Conservation (phyloP, 1,140 invertebrate species). For the Xylocopa sonorina region DNA sequence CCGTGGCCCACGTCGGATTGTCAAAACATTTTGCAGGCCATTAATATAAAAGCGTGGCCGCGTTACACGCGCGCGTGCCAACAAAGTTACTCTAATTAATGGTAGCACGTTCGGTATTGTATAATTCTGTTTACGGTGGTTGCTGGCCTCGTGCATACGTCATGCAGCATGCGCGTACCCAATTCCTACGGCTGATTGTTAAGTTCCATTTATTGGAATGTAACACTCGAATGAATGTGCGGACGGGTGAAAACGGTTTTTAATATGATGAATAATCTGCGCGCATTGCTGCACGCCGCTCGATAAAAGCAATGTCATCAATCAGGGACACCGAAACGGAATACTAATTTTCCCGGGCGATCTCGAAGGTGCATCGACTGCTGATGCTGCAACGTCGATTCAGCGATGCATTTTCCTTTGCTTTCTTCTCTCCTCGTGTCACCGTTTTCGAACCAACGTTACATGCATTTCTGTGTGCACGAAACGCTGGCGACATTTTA, state of each 20-base stretch:
- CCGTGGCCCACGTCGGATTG: slow-evolving; percentile 45
- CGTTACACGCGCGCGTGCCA: slow-evolving; percentile 26
- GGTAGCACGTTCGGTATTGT: slow-evolving; percentile 63
- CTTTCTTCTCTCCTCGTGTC: neutral
- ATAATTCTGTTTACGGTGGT: slow-evolving; percentile 63
- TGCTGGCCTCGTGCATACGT: slow-evolving; percentile 22
- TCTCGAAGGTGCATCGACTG: slow-evolving; percentile 28
- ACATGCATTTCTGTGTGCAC: too few relatives aligned
- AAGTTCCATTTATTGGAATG: slow-evolving; percentile 65
- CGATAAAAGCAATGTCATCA: slow-evolving; percentile 64
- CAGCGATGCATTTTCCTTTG: neutral
- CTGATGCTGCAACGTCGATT: neutral
- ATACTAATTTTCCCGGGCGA: slow-evolving; percentile 59
- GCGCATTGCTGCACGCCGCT: slow-evolving; percentile 35
- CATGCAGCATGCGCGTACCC: slow-evolving; percentile 41
- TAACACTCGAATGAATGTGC: slow-evolving; percentile 57
- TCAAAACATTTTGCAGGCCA: slow-evolving; percentile 60
- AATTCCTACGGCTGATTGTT: slow-evolving; percentile 64
- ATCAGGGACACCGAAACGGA: slow-evolving; percentile 54
- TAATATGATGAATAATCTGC: slow-evolving; percentile 64
- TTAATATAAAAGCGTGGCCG: slow-evolving; percentile 61
- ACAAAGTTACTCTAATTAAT: slow-evolving; percentile 68
- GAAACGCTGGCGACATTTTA: neutral
- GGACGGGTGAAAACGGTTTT: slow-evolving; percentile 61
- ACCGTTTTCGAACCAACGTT: too few relatives aligned